Percentiles rank a stretch among this genome's conserved stretches.
phyloP scores from a whole-genome alignment of 2,888 invertebrate genomes.

The Callinectes sapidus region DNA sequence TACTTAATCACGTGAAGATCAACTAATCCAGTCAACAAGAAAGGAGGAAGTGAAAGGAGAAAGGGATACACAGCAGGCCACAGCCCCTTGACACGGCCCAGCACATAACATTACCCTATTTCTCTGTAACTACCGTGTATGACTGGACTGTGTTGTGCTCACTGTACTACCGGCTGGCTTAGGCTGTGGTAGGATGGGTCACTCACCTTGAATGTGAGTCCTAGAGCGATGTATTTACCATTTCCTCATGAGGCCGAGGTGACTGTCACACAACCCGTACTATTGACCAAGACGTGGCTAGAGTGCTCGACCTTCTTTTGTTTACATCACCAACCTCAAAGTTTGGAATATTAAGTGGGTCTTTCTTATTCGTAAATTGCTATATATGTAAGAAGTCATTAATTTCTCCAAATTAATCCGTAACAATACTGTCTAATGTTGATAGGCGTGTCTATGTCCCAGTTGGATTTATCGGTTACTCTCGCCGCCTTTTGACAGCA shows the following conservation, averaged over 20 bases:
- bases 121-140: not conserved
- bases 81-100: not conserved
- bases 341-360: not conserved
- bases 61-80: not conserved
- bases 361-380: not conserved
- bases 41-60: not conserved
- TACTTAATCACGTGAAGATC: not conserved
- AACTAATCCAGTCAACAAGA: not conserved
- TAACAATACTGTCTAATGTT: not conserved
- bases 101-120: not conserved
- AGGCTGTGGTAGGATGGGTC: not conserved
- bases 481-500: constrained; percentile 1
- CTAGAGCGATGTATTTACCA: not conserved
- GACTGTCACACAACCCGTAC: constrained; percentile 10
- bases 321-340: not conserved
- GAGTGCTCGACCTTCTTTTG: not conserved
- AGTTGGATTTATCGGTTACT: not conserved
- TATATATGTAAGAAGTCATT: not conserved
- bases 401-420: not conserved
- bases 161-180: not conserved
- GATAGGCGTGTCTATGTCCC: not conserved
- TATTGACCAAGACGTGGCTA: constrained; percentile 3
- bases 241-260: not conserved
- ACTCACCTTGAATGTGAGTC: constrained; percentile 1
- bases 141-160: no score